Evolutionary conservation across 2,888 invertebrate species (phyloP), one percentile per base, ranked within the genome.

Genomic region (Mythimna lalbum): DNA sequence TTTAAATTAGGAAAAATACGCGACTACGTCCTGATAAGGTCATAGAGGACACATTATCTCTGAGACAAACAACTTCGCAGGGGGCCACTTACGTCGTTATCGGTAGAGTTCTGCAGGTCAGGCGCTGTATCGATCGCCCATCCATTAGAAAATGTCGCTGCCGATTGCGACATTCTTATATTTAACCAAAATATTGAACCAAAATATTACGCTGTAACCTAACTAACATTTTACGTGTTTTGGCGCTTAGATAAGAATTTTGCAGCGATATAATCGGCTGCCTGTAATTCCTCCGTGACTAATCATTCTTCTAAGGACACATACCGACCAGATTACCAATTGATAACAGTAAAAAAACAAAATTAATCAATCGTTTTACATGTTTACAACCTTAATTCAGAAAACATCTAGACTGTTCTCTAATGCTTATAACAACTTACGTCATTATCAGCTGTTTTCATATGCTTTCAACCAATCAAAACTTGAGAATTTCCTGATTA

Each of bases 1-100:
- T 83, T 82, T 78, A 83, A 84, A 76, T 70, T 64, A 78, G 82
- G 81, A 88, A 87, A 86, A 87, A 85, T 78, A 85, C 62, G 49
- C 33, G 14, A 61, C 68, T 64, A 59, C 69, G 65, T 74, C 69
- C 71, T 82, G 87, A 81, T 84, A 87, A 90, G 92, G 92, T 91
- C 90, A 90, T 69, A 87, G 88, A 91, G 91, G 90, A 89, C 90
- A 80, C 80, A 78, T 91, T 93, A 94, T 91, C 91, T 75, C 72
- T 66, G 59, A 91, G 88, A 94, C 91, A 94, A 95, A 95, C 94
- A 95, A 93, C 90, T 91, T 86, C 85, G 92, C 94, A 93, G 95
- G 95, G 95, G 95, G 90, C 90, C 91, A 91, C 95, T 95, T 94
- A 95, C 95, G 83, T 94, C 93, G 87, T 91, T 95, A 94, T 95